Evolutionary conservation across 2,888 invertebrate genomes (phyloP).

Genomic region (Agrenia bidenticulata): DNA sequence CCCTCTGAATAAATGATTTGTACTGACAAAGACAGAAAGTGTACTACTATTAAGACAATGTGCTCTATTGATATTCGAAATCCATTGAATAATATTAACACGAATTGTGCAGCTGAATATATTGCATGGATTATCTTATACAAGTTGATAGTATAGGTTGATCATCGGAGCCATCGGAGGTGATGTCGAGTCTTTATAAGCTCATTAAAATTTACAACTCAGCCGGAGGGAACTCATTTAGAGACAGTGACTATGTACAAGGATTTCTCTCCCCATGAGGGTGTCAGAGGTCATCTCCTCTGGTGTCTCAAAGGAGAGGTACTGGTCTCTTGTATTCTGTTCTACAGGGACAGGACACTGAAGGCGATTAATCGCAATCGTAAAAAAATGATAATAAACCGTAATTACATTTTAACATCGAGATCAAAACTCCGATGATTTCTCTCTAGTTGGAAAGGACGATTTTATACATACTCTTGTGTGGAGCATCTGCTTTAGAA

Average conservation of each 20-base stretch:
- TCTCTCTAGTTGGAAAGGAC: background rate
- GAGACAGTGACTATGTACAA: background rate
- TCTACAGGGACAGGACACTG: too few species aligned
- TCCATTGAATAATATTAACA: too few species aligned
- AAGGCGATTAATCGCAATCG: background rate
- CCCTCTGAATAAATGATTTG: too few species aligned
- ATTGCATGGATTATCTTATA: too few species aligned
- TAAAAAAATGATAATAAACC: slow-evolving; percentile 3
- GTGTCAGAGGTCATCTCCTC: slow-evolving; percentile 19
- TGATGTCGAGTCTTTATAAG: background rate
- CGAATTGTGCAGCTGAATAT: too few species aligned
- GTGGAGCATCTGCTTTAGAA: background rate
- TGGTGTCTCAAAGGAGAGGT: background rate
- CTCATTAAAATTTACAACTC: slow-evolving; percentile 13
- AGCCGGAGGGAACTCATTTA: background rate
- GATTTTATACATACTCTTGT: background rate
- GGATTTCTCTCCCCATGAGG: slow-evolving; percentile 14
- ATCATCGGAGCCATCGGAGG: too few species aligned
- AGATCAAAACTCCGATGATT: slow-evolving; percentile 4
- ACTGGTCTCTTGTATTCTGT: background rate
- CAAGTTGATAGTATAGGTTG: too few species aligned
- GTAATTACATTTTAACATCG: slow-evolving; percentile 9
- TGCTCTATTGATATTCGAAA: too few species aligned
- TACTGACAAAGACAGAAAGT: too few species aligned
- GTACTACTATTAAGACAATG: too few species aligned